Evolutionary conservation across 2,113 vertebrate species (phyloP), one percentile per base, ranked within the genome.

Genomic region (Apteryx mantelli): DNA sequence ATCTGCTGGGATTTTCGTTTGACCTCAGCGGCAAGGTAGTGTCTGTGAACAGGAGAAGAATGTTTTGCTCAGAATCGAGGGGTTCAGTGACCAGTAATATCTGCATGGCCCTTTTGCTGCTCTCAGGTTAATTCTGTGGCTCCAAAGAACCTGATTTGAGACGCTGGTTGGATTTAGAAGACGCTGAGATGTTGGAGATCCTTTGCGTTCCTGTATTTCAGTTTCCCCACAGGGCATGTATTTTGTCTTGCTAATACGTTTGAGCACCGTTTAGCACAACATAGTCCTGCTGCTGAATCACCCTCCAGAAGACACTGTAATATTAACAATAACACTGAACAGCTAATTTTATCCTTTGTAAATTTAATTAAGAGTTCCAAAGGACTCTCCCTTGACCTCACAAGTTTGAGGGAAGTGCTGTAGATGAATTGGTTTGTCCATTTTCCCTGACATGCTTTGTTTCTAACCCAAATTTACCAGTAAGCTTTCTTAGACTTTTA

Each of bases 201-300:
- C 26, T 68, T 73, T 28, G 13, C 12, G 22, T 55, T 56, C 44
- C 25, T 2, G 1, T 56, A 53, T 25, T 15, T 86, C 3, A 0
- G 1, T 68, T 91, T 88, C 70, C 30, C 44, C 18, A 4, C 1
- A 2, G 16, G 55, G 8, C 55, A 32, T 9, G 15, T 32, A 30
- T 60, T 8, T 11, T 82, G 48, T n/a, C 38, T 73, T 77, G 82
- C 40, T 42, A 13, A 28, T 22, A 18, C 21, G 5, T 38, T 53
- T 69, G 14, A 50, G 14, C 32, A 53, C 32, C 63, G 3, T 36
- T 34, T 20, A 19, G 58, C 48, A 36, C 32, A 25, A 65, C 12
- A 20, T n/a, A 26, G 20, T 55, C 64, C 61, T 21, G 32, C 42
- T 91, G 74, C 78, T 93, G 58, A 14, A 44, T 86, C 40, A 24